Conservation (phyloP, 2,797 vertebrate genomes). For the Arctocebus calabarensis region DNA sequence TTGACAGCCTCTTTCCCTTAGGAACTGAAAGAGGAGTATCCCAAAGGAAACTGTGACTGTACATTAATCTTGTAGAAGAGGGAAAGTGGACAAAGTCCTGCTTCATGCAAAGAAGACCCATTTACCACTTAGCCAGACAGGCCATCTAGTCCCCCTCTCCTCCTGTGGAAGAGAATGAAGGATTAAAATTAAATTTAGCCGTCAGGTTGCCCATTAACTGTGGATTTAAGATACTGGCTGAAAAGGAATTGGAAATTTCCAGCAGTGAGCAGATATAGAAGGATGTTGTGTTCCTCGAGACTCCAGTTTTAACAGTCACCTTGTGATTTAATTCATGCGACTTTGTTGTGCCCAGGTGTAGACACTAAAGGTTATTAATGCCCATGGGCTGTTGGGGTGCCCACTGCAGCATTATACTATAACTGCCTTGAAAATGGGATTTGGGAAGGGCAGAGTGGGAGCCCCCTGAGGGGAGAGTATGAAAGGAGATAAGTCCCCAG, state of each 20-base stretch:
- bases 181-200: slow-evolving; percentile 33
- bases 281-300: neutral
- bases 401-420: neutral
- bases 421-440: neutral
- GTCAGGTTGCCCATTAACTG: slow-evolving; percentile 4
- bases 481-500: neutral
- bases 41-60: neutral
- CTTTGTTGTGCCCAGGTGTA: fast-evolving
- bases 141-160: neutral
- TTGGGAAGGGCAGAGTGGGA: neutral
- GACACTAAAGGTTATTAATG: neutral
- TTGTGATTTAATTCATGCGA: neutral
- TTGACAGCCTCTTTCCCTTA: neutral
- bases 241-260: slow-evolving; percentile 57
- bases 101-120: neutral
- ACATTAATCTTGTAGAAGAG: neutral
- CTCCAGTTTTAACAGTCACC: neutral
- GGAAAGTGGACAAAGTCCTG: neutral
- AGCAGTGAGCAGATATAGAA: slow-evolving; percentile 10
- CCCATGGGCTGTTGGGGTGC: neutral
- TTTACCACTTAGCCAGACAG: slow-evolving; percentile 51
- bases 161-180: slow-evolving; percentile 17
- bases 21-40: neutral
- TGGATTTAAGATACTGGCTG: slow-evolving; percentile 6
- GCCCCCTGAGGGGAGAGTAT: neutral